Percentiles rank a stretch among this genome's conserved stretches.
phyloP scores from a whole-genome alignment of 2,113 vertebrate genomes.

The Haemorhous mexicanus region DNA sequence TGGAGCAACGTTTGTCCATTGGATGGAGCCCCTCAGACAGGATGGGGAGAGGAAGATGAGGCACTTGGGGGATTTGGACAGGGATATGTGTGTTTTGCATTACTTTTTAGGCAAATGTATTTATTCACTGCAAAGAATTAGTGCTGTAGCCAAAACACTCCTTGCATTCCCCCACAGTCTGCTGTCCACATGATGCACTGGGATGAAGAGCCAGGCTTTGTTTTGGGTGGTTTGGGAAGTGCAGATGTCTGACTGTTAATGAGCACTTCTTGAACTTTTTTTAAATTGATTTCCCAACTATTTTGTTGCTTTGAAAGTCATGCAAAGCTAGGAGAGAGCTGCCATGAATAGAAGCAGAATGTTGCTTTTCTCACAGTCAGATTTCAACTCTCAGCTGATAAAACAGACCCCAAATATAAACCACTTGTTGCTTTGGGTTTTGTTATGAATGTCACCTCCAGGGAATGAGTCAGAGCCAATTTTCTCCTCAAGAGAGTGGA shows the following conservation, averaged over 20 bases:
- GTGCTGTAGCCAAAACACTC: constrained; percentile 13
- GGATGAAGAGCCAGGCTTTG: background rate
- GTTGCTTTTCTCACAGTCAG: constrained; percentile 21
- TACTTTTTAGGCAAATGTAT: background rate
- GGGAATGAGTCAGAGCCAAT: constrained; percentile 4
- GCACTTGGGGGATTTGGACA: background rate
- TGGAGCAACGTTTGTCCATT: background rate
- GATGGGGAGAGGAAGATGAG: background rate
- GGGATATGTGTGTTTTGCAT: constrained; percentile 25
- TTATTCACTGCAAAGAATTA: constrained; percentile 18
- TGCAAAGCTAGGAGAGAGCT: background rate
- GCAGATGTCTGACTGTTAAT: constrained; percentile 16
- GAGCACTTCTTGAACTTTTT: background rate
- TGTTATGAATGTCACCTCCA: constrained; percentile 20
- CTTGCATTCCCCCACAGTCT: background rate
- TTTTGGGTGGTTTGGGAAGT: constrained; percentile 1
- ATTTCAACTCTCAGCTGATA: constrained; percentile 41
- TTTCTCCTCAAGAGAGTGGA: background rate
- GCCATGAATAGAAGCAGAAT: background rate
- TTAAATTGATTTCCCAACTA: background rate
- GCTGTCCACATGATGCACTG: background rate
- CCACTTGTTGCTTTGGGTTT: constrained; percentile 27
- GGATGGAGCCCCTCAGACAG: background rate
- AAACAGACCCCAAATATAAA: constrained; percentile 57
- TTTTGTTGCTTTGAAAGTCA: constrained; percentile 24